Conservation (phyloP, 2,888 invertebrate species). For the Pachydiplax longipennis region DNA sequence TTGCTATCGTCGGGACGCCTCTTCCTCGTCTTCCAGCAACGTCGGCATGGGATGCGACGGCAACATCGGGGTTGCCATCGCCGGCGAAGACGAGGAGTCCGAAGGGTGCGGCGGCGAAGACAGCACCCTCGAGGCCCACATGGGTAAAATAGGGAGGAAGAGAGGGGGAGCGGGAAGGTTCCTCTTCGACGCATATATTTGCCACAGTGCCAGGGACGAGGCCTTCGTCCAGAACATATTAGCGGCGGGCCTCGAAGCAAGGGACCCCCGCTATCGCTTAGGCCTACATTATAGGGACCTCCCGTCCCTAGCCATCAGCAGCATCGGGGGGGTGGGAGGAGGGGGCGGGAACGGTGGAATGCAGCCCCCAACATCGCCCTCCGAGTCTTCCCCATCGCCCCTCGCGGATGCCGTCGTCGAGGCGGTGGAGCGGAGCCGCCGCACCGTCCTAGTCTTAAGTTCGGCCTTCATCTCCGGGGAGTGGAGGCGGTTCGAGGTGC, state of each 20-base stretch:
- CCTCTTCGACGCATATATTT: slow-evolving; percentile 93
- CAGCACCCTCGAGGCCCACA: slow-evolving; percentile 29
- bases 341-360: not conserved
- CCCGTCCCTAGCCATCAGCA: slow-evolving; percentile 46
- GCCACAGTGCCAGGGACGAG: slow-evolving; percentile 93
- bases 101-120: slow-evolving; percentile 36
- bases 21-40: slow-evolving; percentile 24
- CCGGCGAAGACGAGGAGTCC: slow-evolving; percentile 32
- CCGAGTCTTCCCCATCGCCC: slow-evolving; percentile 75
- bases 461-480: slow-evolving; percentile 94
- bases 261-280: slow-evolving; percentile 78
- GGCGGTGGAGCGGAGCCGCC: slow-evolving; percentile 88
- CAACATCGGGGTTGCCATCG: slow-evolving; percentile 27
- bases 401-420: slow-evolving; percentile 92
- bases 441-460: slow-evolving; percentile 89
- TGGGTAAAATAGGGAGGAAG: slow-evolving; percentile 66
- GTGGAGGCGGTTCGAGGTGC: slow-evolving; percentile 95
- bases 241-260: slow-evolving; percentile 84
- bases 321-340: slow-evolving; percentile 26
- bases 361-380: slow-evolving; percentile 55
- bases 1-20: slow-evolving; percentile 67
- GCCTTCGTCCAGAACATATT: slow-evolving; percentile 88
- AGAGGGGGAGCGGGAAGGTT: slow-evolving; percentile 76
- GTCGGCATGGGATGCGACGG: slow-evolving; percentile 43
- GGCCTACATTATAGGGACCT: slow-evolving; percentile 93